These are phyloP conservation scores for Melanotaenia duboulayi DNA, from an alignment of 2,113 vertebrate species.

Conservation along the genomic window DNA sequence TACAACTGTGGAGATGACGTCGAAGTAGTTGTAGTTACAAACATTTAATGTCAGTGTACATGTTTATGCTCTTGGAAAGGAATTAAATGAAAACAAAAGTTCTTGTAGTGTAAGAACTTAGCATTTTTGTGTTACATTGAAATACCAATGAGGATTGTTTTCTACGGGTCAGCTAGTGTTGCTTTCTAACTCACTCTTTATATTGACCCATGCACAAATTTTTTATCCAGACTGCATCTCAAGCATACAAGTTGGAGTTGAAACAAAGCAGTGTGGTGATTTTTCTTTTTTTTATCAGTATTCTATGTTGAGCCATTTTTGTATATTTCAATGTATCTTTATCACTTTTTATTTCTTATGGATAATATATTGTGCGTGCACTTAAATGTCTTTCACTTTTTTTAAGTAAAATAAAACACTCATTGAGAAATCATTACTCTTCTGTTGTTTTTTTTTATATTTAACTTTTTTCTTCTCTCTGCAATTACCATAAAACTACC, in stretches of 20 bases:
- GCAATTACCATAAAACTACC: background rate
- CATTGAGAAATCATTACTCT: constrained; percentile 27
- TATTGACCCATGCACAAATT: constrained; percentile 20
- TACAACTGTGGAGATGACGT: constrained; percentile 77
- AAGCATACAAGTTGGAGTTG: constrained; percentile 25
- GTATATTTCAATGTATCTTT: constrained; percentile 62
- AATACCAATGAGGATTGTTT: constrained; percentile 47
- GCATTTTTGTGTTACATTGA: constrained; percentile 37
- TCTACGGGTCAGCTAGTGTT: constrained; percentile 41
- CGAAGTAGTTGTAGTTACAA: constrained; percentile 68
- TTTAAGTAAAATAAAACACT: constrained; percentile 81
- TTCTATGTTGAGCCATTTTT: constrained; percentile 71
- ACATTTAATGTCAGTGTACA: constrained; percentile 40
- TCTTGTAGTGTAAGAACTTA: constrained; percentile 36
- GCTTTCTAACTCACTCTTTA: constrained; percentile 39
- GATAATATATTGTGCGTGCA: constrained; percentile 69
- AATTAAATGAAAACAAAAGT: constrained; percentile 7
- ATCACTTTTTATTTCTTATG: constrained; percentile 63
- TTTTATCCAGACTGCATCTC: constrained; percentile 28
- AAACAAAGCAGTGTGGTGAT: constrained; percentile 29
- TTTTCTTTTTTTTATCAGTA: constrained; percentile 67
- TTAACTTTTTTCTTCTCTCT: background rate
- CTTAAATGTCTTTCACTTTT: constrained; percentile 75
- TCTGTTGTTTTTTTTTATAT: background rate
- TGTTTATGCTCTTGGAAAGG: constrained; percentile 54